Evolutionary conservation across 2,113 vertebrate species (phyloP).

Genomic region (Pelvicachromis taeniatus): DNA sequence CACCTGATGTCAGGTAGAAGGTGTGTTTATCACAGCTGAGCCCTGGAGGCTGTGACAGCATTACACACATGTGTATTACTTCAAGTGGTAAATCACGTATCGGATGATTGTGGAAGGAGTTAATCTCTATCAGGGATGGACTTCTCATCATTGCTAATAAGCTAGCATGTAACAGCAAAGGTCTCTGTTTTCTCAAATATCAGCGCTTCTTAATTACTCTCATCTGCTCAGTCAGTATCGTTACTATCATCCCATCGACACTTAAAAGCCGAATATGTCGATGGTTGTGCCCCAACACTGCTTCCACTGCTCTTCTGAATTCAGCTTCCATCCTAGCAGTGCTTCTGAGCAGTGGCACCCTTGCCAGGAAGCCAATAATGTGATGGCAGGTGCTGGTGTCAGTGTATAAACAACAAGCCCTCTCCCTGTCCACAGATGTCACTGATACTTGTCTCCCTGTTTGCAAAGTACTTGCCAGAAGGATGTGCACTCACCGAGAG

Average conservation of each 20-base stretch:
- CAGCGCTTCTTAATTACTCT: neutral
- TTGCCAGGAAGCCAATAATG: slow-evolving; percentile 39
- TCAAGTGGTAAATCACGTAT: slow-evolving; percentile 8
- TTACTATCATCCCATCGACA: neutral
- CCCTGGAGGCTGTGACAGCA: neutral
- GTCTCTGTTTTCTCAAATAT: neutral
- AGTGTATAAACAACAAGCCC: slow-evolving; percentile 48
- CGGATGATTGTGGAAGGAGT: neutral
- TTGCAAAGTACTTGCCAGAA: slow-evolving; percentile 38
- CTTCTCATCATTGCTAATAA: neutral
- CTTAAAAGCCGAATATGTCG: neutral
- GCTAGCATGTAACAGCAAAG: neutral
- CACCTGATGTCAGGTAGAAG: slow-evolving; percentile 1
- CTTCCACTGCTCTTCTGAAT: neutral
- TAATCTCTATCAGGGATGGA: neutral
- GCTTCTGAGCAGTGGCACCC: slow-evolving; percentile 20
- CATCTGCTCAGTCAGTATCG: neutral
- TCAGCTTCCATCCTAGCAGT: neutral
- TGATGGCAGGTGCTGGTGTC: slow-evolving; percentile 48
- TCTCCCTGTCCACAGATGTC: slow-evolving; percentile 43
- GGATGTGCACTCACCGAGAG: neutral
- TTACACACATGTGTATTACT: neutral
- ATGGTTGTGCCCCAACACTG: neutral
- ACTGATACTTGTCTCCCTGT: slow-evolving; percentile 46
- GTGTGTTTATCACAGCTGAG: slow-evolving; percentile 14